Percentiles rank a stretch among this genome's conserved stretches.
Evolutionary conservation across 2,888 invertebrate genomes (phyloP).

Genomic region (Parnassius orleans): DNA sequence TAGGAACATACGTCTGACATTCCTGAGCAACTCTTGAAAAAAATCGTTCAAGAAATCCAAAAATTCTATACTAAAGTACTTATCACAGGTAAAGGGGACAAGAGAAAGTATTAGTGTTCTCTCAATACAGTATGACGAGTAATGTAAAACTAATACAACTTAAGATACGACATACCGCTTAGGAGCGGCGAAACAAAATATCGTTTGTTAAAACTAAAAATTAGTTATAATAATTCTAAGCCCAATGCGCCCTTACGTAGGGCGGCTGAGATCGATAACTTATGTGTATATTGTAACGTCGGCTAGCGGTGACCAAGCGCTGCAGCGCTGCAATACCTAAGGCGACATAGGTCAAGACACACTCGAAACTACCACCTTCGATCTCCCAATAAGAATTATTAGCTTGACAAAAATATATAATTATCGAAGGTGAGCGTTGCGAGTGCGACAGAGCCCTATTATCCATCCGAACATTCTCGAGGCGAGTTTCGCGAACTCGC

Average conservation of each 20-base stretch:
- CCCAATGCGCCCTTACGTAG: constrained; percentile 61
- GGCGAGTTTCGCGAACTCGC: constrained; percentile 40
- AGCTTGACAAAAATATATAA: constrained; percentile 59
- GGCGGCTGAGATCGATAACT: constrained; percentile 78
- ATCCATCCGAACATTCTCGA: background rate
- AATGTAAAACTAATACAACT: constrained; percentile 72
- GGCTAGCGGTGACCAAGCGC: constrained; percentile 65
- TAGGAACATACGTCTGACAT: constrained; percentile 74
- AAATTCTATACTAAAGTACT: constrained; percentile 75
- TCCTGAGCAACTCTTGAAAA: constrained; percentile 71
- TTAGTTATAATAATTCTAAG: constrained; percentile 59
- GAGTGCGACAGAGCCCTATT: constrained; percentile 27
- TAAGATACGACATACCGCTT: constrained; percentile 57
- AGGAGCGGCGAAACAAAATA: constrained; percentile 45
- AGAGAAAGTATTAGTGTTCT: constrained; percentile 79
- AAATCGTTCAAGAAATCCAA: constrained; percentile 68
- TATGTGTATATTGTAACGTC: constrained; percentile 57
- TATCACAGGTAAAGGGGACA: constrained; percentile 81
- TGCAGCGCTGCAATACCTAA: constrained; percentile 55
- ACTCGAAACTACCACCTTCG: constrained; percentile 34
- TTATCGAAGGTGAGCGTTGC: constrained; percentile 39
- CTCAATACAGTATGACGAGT: constrained; percentile 69
- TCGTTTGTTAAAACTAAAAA: constrained; percentile 53
- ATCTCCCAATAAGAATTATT: constrained; percentile 55
- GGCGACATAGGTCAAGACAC: constrained; percentile 50